Conservation (phyloP, 2,888 invertebrate genomes). For the Drosophila ustulata region DNA sequence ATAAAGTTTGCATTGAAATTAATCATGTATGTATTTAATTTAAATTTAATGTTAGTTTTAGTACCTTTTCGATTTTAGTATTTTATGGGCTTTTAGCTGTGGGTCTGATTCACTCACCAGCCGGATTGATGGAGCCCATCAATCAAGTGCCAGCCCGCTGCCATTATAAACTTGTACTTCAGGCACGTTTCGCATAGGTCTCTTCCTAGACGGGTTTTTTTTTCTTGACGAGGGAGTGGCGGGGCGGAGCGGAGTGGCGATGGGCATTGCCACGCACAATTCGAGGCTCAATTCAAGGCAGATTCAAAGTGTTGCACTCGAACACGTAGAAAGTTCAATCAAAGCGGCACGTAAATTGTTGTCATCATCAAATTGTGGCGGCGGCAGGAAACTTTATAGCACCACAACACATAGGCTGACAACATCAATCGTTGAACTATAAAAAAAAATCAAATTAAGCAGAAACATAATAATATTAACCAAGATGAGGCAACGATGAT, state of each 20-base stretch:
- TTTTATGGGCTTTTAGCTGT: slow-evolving; percentile 17
- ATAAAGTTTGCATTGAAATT: slow-evolving; percentile 67
- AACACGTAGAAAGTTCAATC: slow-evolving; percentile 82
- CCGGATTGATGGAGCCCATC: slow-evolving; percentile 53
- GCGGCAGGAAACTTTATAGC: slow-evolving; percentile 34
- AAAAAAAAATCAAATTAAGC: slow-evolving; percentile 18
- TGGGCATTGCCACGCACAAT: slow-evolving; percentile 43
- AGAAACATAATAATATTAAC: slow-evolving; percentile 33
- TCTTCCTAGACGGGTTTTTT: slow-evolving; percentile 46
- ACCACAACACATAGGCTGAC: not conserved
- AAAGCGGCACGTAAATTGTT: slow-evolving; percentile 76
- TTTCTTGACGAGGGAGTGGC: not conserved
- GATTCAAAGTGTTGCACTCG: slow-evolving; percentile 59
- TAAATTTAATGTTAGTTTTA: slow-evolving; percentile 19
- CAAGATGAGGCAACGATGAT: slow-evolving; percentile 61
- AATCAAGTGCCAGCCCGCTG: slow-evolving; percentile 54
- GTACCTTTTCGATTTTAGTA: slow-evolving; percentile 1
- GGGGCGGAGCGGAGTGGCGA: slow-evolving; percentile 5
- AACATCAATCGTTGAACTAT: slow-evolving; percentile 43
- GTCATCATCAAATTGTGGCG: slow-evolving; percentile 57
- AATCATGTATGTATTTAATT: slow-evolving; percentile 15
- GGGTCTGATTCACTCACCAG: slow-evolving; percentile 55
- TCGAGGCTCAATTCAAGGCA: slow-evolving; percentile 38
- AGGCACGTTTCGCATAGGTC: slow-evolving; percentile 65
- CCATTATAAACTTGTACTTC: slow-evolving; percentile 50